Evolutionary conservation across 2,888 invertebrate genomes (phyloP).

Genomic region (Antitype chi): DNA sequence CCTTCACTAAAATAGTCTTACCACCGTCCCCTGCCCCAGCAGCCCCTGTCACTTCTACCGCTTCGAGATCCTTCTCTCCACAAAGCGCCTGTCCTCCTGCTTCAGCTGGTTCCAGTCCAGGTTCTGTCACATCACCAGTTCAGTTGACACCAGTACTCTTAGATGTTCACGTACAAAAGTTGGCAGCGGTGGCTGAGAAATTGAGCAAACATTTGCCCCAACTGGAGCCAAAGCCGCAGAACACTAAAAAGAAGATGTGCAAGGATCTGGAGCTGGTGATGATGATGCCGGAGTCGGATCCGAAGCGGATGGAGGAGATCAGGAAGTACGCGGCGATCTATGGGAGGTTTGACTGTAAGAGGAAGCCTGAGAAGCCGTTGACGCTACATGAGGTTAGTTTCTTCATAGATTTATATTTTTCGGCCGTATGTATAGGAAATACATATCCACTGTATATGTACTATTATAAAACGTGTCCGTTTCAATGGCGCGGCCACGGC

Average conservation of each 20-base stretch:
- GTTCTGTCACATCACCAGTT: constrained; percentile 91
- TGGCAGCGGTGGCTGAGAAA: constrained; percentile 95
- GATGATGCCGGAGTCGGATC: constrained; percentile 96
- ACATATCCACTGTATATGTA: background rate
- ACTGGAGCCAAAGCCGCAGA: constrained; percentile 97
- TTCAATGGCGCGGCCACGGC: too few relatives aligned
- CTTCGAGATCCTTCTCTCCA: constrained; percentile 84
- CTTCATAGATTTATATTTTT: background rate
- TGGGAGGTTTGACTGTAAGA: constrained; percentile 99
- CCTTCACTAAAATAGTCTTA: constrained; percentile 86
- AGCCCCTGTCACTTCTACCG: constrained; percentile 83
- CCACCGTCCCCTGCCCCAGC: constrained; percentile 88
- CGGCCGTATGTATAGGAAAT: too few relatives aligned
- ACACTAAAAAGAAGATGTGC: constrained; percentile 97
- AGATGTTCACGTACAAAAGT: constrained; percentile 95
- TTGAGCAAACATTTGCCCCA: constrained; percentile 96
- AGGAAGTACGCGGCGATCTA: constrained; percentile 99
- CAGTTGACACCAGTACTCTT: constrained; percentile 94
- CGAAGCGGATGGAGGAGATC: constrained; percentile 97
- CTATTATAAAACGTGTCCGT: too few relatives aligned
- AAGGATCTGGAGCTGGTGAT: constrained; percentile 98
- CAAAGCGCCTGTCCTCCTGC: constrained; percentile 88
- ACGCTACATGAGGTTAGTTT: constrained; percentile 96
- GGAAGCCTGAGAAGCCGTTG: constrained; percentile 98
- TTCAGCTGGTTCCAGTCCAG: constrained; percentile 91